These are phyloP conservation scores for Palythoa caribaeorum DNA, from an alignment of 92 coral and sea anemone genomes.

Conservation along the genomic window DNA sequence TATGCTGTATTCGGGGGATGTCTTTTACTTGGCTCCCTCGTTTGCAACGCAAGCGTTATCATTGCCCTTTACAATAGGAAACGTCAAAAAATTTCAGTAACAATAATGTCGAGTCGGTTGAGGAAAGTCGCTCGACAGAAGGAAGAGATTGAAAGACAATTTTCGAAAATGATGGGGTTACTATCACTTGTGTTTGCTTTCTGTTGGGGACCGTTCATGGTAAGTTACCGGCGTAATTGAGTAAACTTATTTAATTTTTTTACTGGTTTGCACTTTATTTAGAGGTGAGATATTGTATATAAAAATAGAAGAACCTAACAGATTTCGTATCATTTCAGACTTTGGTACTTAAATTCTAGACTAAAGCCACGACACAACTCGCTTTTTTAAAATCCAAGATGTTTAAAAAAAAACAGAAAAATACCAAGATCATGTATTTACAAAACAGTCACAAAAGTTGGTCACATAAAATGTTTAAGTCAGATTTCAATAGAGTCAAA, in stretches of 20 bases:
- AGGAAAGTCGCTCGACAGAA: slow-evolving; percentile 28
- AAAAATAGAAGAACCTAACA: too few species aligned
- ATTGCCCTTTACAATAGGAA: slow-evolving; percentile 15
- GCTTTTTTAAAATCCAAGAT: too few species aligned
- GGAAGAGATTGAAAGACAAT: slow-evolving; percentile 25
- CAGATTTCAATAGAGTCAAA: too few species aligned
- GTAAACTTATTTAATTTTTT: background rate
- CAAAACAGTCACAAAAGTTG: too few species aligned
- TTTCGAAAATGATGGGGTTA: slow-evolving; percentile 32
- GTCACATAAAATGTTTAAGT: too few species aligned
- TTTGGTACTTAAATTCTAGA: too few species aligned
- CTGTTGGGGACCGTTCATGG: slow-evolving; percentile 35
- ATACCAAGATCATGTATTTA: too few species aligned
- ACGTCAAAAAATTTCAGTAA: slow-evolving; percentile 20
- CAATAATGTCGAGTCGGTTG: slow-evolving; percentile 5
- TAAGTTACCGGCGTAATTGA: background rate
- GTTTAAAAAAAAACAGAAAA: too few species aligned
- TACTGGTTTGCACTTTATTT: background rate
- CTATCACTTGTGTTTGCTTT: background rate
- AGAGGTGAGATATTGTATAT: too few species aligned
- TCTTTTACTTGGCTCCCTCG: background rate
- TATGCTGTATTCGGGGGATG: slow-evolving; percentile 23
- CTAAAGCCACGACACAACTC: too few species aligned
- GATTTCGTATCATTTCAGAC: too few species aligned
- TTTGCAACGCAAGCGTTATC: slow-evolving; percentile 6